Conservation (phyloP, 2,113 vertebrate species). For the Myotis brandtii region DNA sequence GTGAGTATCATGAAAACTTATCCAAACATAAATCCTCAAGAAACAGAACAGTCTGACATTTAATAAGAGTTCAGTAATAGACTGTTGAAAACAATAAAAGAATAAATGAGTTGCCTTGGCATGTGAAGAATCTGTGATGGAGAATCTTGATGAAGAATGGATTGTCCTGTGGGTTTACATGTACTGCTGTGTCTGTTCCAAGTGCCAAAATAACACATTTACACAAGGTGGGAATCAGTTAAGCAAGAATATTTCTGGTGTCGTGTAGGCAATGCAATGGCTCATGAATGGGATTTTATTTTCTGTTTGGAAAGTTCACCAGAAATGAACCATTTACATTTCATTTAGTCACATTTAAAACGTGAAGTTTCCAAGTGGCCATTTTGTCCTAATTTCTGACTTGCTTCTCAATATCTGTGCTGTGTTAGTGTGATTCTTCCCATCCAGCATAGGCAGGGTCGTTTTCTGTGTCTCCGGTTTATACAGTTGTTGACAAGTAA, state of each 20-base stretch:
- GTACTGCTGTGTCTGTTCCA: neutral
- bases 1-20: neutral
- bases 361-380: neutral
- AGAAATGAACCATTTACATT: neutral
- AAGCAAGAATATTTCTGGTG: neutral
- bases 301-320: neutral
- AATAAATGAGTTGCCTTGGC: neutral
- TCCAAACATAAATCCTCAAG: neutral
- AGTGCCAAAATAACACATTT: neutral
- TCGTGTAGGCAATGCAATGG: neutral
- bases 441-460: neutral
- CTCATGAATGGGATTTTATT: neutral
- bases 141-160: neutral
- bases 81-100: neutral
- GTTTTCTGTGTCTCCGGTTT: neutral
- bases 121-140: neutral
- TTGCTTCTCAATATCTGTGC: neutral
- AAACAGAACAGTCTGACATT: neutral
- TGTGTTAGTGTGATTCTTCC: neutral
- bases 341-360: neutral
- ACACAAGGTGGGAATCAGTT: neutral
- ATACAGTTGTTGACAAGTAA: constrained; percentile 55
- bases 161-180: neutral
- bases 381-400: neutral
- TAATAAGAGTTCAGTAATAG: neutral